Conservation (phyloP, 2,113 vertebrate species). For the Istiophorus platypterus region DNA sequence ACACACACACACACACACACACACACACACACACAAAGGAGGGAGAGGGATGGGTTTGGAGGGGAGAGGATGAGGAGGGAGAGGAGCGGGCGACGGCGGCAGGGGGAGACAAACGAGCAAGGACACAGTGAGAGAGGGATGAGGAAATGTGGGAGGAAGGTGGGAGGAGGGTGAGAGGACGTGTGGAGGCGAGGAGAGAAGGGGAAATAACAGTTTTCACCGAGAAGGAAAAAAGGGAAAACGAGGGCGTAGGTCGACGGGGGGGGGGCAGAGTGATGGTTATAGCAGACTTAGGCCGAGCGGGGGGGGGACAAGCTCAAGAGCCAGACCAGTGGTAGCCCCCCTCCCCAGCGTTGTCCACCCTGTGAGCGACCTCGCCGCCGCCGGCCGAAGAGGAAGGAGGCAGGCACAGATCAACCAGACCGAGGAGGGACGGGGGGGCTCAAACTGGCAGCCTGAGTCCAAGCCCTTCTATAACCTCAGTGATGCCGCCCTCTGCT, state of each 20-base stretch:
- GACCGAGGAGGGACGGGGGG: no score
- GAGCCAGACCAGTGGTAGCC: slow-evolving; percentile 6
- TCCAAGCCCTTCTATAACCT: background rate
- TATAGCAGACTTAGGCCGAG: slow-evolving; percentile 73
- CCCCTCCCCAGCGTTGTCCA: no score
- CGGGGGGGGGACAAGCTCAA: slow-evolving; percentile 55
- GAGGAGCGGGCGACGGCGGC: background rate
- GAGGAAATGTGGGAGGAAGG: background rate
- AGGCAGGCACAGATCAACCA: no score
- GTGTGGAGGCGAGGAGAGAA: slow-evolving; percentile 7
- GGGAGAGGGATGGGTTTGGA: no score
- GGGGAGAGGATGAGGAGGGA: slow-evolving; percentile 2
- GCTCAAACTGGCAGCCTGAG: background rate
- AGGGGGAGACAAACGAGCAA: slow-evolving; percentile 16
- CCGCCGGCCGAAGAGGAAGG: no score
- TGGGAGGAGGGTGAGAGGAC: background rate
- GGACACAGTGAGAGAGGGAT: slow-evolving; percentile 2
- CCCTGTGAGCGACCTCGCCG: no score
- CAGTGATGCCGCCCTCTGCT: slow-evolving; percentile 69
- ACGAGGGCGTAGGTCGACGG: slow-evolving; percentile 36
- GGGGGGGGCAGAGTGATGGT: slow-evolving; percentile 65
- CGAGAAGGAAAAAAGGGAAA: slow-evolving; percentile 39
- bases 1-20: no score
- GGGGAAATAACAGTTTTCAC: slow-evolving; percentile 1
- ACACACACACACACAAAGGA: no score